Evolutionary conservation across 2,797 vertebrate genomes (phyloP).

Genomic region (Parauchenoglanis ngamensis): DNA sequence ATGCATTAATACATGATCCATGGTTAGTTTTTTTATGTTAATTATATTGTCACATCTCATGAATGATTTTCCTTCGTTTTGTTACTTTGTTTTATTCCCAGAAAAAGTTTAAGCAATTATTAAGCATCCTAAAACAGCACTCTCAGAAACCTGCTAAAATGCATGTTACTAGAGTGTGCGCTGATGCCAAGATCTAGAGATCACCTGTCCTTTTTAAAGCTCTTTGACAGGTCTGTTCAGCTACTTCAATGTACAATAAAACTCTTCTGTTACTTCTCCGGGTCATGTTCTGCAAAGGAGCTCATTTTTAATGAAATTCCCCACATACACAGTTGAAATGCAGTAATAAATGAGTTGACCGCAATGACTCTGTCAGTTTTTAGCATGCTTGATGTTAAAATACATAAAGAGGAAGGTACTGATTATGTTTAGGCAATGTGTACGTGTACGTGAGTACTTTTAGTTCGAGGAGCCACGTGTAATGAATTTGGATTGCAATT

Average conservation of each 20-base stretch:
- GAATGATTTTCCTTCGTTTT: neutral
- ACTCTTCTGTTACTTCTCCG: neutral
- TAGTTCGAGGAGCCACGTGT: too few species aligned
- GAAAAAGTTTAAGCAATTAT: neutral
- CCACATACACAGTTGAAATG: too few species aligned
- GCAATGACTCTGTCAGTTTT: neutral
- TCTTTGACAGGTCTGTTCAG: neutral
- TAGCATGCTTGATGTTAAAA: neutral
- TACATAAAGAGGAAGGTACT: neutral
- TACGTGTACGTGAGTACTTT: neutral
- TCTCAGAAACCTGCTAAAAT: neutral
- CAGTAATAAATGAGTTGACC: neutral
- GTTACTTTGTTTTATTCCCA: neutral
- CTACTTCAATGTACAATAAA: slow-evolving; percentile 15
- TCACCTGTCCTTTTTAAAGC: neutral
- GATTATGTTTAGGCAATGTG: neutral
- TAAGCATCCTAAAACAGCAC: neutral
- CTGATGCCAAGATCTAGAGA: neutral
- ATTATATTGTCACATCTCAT: neutral
- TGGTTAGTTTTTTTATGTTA: neutral
- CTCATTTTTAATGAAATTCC: neutral
- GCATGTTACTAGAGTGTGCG: neutral
- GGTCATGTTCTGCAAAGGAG: neutral
- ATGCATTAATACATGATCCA: neutral
- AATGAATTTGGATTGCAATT: neutral